Evolutionary conservation across 2,888 invertebrate genomes (phyloP), one percentile per base, ranked within the genome.

Genomic region (Diadromus collaris): DNA sequence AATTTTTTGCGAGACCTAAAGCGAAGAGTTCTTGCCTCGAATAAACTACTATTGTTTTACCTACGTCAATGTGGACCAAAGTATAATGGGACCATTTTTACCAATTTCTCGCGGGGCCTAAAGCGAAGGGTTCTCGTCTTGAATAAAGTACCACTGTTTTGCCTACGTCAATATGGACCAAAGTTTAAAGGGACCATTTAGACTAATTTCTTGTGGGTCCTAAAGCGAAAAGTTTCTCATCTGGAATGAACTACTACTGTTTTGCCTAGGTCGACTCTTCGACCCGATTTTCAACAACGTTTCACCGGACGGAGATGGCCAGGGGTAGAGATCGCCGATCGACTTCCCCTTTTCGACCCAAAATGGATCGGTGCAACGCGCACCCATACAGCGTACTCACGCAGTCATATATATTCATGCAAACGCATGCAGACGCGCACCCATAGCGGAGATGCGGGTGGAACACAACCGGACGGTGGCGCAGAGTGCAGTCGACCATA

Each of bases 401-500:
- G 60, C 38, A 51, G 16, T 29, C n/a, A 54, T 73, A 74, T 68
- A 76, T 65, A 81, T 68, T 24, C 56, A 61, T 72, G 34, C 67
- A 73, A 69, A 64, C 24, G 10, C 46, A 48, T 32, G 72, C 27
- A 61, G 41, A 69, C 64, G 41, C 58, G 29, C 67, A 71, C 65
- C 21, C 46, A 24, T 64, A 44, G 65, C 32, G 44, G 56, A 51
- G 68, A 68, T 63, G 71, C 29, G 71, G 71, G 61, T 76, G 69
- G 71, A 74, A 77, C 72, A 79, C 75, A 76, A 64, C 76, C 78
- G 76, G 76, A 79, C 74, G 79, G 80, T 79, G 76, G 80, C 67
- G 80, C 81, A 85, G 88, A 89, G 89, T 90, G 89, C 89, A 90
- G 89, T 88, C 88, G 88, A 88, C 89, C 89, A 89, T 90, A 90